Evolutionary conservation across 2,797 vertebrate genomes (phyloP).

Genomic region (Protonibea diacanthus): DNA sequence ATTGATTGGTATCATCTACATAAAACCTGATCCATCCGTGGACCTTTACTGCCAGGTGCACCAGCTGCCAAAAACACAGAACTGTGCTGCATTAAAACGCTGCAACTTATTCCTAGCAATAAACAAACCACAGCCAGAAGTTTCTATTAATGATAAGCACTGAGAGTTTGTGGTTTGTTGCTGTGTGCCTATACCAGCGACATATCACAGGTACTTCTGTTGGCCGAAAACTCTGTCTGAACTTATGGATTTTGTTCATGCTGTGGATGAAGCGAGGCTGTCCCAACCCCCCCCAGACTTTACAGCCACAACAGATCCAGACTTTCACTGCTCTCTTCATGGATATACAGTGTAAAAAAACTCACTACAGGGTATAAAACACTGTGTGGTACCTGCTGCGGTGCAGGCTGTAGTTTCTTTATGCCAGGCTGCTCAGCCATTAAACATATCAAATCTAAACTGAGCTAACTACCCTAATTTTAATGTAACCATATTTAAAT

Average conservation of each 20-base stretch:
- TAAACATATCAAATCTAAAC: conserved; percentile 4
- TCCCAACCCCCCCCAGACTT: not conserved
- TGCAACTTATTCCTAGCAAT: not conserved
- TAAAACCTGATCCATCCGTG: not conserved
- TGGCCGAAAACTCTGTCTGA: conserved; percentile 13
- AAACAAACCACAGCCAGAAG: conserved; percentile 1
- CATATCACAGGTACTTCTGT: not conserved
- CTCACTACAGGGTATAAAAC: not conserved
- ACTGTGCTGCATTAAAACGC: conserved; percentile 1
- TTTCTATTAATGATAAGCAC: not conserved
- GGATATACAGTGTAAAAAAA: conserved; percentile 20
- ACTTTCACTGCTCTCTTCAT: not conserved
- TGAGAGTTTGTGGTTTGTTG: not conserved
- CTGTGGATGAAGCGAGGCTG: conserved; percentile 2
- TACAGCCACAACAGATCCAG: not conserved
- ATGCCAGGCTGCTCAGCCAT: not conserved
- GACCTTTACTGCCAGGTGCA: not conserved
- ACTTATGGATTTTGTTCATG: conserved; percentile 14
- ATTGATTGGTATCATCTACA: conserved; percentile 10
- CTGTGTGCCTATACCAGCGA: not conserved
- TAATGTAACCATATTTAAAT: not conserved
- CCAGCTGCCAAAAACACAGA: not conserved
- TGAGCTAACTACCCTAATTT: not conserved
- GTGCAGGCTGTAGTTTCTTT: conserved; percentile 9
- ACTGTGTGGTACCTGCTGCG: not conserved